Conservation (phyloP, 1,140 invertebrate species). For the Gryon sp. region DNA sequence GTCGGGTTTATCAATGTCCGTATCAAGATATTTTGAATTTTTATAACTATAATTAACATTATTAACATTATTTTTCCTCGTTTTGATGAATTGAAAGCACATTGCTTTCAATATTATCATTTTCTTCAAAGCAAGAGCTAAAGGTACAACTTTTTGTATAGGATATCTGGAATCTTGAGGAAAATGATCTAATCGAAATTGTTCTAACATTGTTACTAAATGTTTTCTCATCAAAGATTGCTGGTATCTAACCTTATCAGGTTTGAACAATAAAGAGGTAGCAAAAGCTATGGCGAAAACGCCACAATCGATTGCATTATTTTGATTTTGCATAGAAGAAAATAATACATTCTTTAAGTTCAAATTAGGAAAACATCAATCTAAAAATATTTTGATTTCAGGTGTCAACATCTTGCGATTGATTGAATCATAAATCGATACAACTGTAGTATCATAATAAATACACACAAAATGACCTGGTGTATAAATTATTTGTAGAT, state of each 20-base stretch:
- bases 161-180: slow-evolving; percentile 36
- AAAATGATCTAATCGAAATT: slow-evolving; percentile 11
- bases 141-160: slow-evolving; percentile 63
- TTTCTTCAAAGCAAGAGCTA: slow-evolving; percentile 4
- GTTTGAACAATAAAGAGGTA: not conserved
- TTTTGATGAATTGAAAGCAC: too few relatives aligned
- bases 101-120: slow-evolving; percentile 6
- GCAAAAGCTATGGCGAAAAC: slow-evolving; percentile 1
- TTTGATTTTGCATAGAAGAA: not conserved
- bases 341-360: not conserved
- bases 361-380: not conserved
- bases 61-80: too few relatives aligned
- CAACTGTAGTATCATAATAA: not conserved
- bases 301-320: not conserved
- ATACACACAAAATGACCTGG: not conserved
- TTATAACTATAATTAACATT: too few relatives aligned
- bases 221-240: slow-evolving; percentile 27
- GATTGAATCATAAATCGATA: not conserved
- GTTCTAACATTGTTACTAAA: slow-evolving; percentile 1
- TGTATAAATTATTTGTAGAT: not conserved
- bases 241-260: not conserved
- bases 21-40: too few relatives aligned
- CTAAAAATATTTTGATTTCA: not conserved
- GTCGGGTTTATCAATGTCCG: too few relatives aligned
- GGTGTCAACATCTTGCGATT: not conserved